Evolutionary conservation across 2,888 invertebrate species (phyloP), one percentile per base, ranked within the genome.

Genomic region (Timema cristinae): DNA sequence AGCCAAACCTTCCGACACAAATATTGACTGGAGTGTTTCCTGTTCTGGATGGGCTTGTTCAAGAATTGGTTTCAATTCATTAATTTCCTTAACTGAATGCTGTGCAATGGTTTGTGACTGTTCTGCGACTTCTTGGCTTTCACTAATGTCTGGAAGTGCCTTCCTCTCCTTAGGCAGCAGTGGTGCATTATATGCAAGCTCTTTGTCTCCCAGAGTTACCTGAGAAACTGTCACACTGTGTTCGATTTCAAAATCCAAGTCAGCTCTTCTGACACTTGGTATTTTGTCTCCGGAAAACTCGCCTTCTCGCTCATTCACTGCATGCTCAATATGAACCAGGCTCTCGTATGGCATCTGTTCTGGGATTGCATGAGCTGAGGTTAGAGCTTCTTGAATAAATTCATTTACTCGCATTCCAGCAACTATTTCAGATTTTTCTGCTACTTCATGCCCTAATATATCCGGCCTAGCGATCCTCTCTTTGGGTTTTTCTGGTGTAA

Each of bases 401-500:
- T 76, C 75, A 54, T 70, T 84, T n/a, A 83, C 81, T 77, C 83
- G 82, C 49, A 84, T 81, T 70, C 83, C 82, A 13, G 87, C 79
- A 66, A 86, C 81, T 50, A 87, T 81, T 85, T 90, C 86, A 75
- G 84, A 85, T 69, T 85, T 85, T 71, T 88, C 80, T 15, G 90
- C 89, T 77, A 89, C 87, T 75, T 81, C 83, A 75, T 85, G 84
- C 13, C 85, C 82, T 66, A 85, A 79, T 67, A 89, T 79, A 70
- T 86, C 84, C 48, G 85, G 72, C 70, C 81, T 84, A 32, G 90
- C 90, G 78, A 81, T 85, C 52, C 81, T 83, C 71, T 81, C 78
- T 74, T 83, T 79, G n/a, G 84, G 83, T 72, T 77, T 77, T 77
- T 81, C 79, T 61, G 80, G 77, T 75, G 81, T 78, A 50, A 79